Conservation (phyloP, 2,113 vertebrate species). For the Equus quagga region DNA sequence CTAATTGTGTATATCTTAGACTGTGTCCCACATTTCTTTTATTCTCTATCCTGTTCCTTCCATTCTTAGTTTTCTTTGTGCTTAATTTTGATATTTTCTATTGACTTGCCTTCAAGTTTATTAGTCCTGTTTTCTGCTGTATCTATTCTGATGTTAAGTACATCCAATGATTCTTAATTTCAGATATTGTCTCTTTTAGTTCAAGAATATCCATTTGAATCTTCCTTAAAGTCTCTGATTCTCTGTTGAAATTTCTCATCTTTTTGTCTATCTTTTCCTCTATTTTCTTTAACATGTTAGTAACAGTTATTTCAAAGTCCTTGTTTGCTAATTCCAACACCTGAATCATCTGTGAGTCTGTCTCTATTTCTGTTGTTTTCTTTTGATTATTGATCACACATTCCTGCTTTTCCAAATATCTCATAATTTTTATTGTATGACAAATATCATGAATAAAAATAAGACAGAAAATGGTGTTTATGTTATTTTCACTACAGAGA, state of each 20-base stretch:
- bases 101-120: neutral
- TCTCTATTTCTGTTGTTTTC: neutral
- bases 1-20: neutral
- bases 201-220: neutral
- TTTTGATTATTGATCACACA: neutral
- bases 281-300: neutral
- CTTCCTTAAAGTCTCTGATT: neutral
- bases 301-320: neutral
- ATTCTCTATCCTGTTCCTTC: neutral
- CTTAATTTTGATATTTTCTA: neutral
- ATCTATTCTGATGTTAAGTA: neutral
- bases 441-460: neutral
- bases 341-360: neutral
- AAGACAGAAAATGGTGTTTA: neutral
- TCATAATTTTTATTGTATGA: neutral
- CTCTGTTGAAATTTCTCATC: neutral
- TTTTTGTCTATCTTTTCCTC: neutral
- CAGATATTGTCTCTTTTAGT: neutral
- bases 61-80: neutral
- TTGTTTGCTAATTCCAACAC: neutral
- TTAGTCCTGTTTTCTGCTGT: neutral
- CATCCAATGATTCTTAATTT: neutral
- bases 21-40: neutral
- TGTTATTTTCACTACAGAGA: neutral
- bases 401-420: neutral